phyloP scores from a whole-genome alignment of 2,113 vertebrate species.

The Mionectes macconnelli region DNA sequence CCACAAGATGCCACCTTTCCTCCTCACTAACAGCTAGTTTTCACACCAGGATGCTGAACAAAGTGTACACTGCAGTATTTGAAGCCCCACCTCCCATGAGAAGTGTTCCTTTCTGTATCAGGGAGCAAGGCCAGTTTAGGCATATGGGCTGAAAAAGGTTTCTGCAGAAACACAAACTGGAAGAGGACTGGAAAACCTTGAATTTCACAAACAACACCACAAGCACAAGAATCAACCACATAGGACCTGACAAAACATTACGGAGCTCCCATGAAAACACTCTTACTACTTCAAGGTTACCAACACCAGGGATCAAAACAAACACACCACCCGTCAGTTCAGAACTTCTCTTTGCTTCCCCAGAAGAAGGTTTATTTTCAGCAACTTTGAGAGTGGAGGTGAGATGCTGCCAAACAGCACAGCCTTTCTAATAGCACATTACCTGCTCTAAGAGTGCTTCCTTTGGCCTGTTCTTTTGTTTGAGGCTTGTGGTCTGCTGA shows the following conservation, averaged over 20 bases:
- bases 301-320: background rate
- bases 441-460: constrained; percentile 61
- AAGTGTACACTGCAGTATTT: background rate
- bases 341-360: background rate
- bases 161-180: background rate
- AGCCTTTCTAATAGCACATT: background rate
- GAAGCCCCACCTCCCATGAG: background rate
- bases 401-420: background rate
- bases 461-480: constrained; percentile 69
- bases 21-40: background rate
- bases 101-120: background rate
- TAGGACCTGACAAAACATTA: background rate
- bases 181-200: background rate
- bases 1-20: background rate
- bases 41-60: background rate
- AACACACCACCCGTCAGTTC: background rate
- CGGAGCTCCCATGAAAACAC: background rate
- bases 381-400: background rate
- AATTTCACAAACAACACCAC: background rate
- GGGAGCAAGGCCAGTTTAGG: background rate
- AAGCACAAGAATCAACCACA: background rate
- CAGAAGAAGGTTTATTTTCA: background rate
- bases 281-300: background rate
- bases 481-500: constrained; percentile 56
- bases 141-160: background rate